phyloP scores from a whole-genome alignment of 2,113 vertebrate genomes.

The Leucoraja erinaceus region DNA sequence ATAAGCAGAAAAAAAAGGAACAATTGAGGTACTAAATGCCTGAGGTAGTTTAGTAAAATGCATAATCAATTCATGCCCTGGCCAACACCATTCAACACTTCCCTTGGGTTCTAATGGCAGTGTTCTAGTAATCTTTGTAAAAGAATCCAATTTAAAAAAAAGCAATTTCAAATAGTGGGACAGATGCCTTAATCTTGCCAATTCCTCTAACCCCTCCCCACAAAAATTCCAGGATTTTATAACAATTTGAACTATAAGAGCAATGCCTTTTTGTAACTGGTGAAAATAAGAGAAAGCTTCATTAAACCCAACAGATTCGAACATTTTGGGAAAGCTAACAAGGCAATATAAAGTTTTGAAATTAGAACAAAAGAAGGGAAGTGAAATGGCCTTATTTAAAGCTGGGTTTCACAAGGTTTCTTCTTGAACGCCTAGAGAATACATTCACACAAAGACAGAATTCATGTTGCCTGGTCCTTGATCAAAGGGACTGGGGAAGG shows the following conservation, averaged over 20 bases:
- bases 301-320: slow-evolving; percentile 71
- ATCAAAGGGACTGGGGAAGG: slow-evolving; percentile 65
- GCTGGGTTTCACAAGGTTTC: slow-evolving; percentile 72
- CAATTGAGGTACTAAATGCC: slow-evolving; percentile 95
- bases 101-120: slow-evolving; percentile 79
- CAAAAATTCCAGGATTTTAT: slow-evolving; percentile 56
- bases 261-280: slow-evolving; percentile 75
- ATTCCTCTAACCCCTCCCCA: slow-evolving; percentile 63
- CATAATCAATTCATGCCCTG: slow-evolving; percentile 87
- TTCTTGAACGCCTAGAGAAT: slow-evolving; percentile 80
- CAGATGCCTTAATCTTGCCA: slow-evolving; percentile 62
- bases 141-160: slow-evolving; percentile 86
- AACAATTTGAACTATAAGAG: slow-evolving; percentile 63
- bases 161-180: slow-evolving; percentile 80
- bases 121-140: slow-evolving; percentile 75
- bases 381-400: slow-evolving; percentile 67
- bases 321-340: slow-evolving; percentile 62
- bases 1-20: slow-evolving; percentile 78
- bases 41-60: slow-evolving; percentile 99
- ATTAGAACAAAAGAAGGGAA: slow-evolving; percentile 77
- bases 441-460: slow-evolving; percentile 80
- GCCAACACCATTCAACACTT: slow-evolving; percentile 88
- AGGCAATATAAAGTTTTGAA: slow-evolving; percentile 66
- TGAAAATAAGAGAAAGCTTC: slow-evolving; percentile 72
- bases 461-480: slow-evolving; percentile 74